Evolutionary conservation across 2,113 vertebrate genomes (phyloP), one percentile per base, ranked within the genome.

Genomic region (Coptodon rendalli): DNA sequence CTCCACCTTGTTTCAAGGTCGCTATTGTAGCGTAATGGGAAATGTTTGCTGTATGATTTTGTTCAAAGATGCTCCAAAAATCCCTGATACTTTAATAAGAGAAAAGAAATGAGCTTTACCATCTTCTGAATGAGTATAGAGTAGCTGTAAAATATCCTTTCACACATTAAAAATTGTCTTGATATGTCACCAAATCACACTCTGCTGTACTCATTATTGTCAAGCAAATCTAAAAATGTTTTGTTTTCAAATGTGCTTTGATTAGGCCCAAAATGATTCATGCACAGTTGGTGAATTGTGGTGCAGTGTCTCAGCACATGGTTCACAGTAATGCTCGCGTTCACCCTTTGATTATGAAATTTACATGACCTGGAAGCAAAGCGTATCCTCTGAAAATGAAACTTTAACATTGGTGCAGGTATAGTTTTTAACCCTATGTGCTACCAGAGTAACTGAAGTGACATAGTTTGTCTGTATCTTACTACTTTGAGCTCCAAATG

Each of bases 1-100:
- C 45, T 71, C 87, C 88, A 89, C 93, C 91, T 93, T 89, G 86
- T 84, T 87, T 91, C 94, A 96, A 96, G 95, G 95, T 96, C 94
- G 83, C 61, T 22, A 76, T 71, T 85, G 85, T 56, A 68, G 85
- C 12, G 68, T 66, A 91, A 86, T 83, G 71, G 83, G 57, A 87
- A 66, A 36, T 38, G 56, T 80, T 22, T 76, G 81, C 54, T 88
- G 63, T 87, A 53, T 79, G n/a, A 84, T 68, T 38, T 66, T 45
- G 48, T 17, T 27, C 31, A 66, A 63, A 52, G 27, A 52, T 12
- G 27, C 50, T 83, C n/a, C 76, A 36, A 19, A 80, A 56, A 1
- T 24, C 38, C 12, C 9, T 17, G 31, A 19, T 13, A 59, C 27
- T 12, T 43, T 6, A 22, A 24, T 9, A 22, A 19, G 22, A 83